A percentile compares a stretch with the other conserved stretches of the same genome.
These are phyloP conservation scores for Drosophila greeni DNA, from an alignment of 2,888 invertebrate genomes.

Conservation along the genomic window DNA sequence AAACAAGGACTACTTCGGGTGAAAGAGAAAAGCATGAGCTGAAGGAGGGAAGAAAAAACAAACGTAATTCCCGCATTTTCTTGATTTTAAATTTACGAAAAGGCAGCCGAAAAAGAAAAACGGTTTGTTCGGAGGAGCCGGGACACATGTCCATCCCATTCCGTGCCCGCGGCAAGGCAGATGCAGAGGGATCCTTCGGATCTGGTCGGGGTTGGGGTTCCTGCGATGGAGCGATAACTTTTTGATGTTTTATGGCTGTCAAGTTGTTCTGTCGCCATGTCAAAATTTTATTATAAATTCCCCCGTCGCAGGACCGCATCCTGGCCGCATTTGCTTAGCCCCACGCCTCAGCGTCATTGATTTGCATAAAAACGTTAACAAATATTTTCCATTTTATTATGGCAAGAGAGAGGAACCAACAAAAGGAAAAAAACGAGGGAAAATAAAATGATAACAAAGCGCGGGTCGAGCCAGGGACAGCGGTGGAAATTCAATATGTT, in stretches of 20 bases:
- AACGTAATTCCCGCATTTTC: conserved; percentile 43
- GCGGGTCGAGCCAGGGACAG: conserved; percentile 30
- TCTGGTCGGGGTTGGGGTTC: conserved; percentile 24
- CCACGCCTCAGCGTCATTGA: conserved; percentile 45
- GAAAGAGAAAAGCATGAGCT: background rate
- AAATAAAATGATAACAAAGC: conserved; percentile 40
- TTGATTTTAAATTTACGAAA: conserved; percentile 58
- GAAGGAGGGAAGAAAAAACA: conserved; percentile 31
- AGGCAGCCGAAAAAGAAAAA: conserved; percentile 11
- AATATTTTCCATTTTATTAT: conserved; percentile 62
- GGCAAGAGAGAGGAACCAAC: conserved; percentile 18
- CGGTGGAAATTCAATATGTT: conserved; percentile 62
- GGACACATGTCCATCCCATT: conserved; percentile 40
- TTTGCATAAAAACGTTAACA: conserved; percentile 68
- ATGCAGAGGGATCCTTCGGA: conserved; percentile 21
- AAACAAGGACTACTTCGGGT: conserved; percentile 44
- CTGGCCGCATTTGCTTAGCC: conserved; percentile 32
- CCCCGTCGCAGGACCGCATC: conserved; percentile 10
- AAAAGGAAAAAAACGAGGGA: conserved; percentile 6
- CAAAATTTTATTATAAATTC: conserved; percentile 66
- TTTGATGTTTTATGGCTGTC: conserved; percentile 71
- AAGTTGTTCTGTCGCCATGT: conserved; percentile 60
- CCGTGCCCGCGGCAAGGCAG: conserved; percentile 28
- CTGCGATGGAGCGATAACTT: conserved; percentile 63
- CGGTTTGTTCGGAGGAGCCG: conserved; percentile 25